Evolutionary conservation across 2,113 vertebrate genomes (phyloP).

Genomic region (Herpetotheres cachinnans): DNA sequence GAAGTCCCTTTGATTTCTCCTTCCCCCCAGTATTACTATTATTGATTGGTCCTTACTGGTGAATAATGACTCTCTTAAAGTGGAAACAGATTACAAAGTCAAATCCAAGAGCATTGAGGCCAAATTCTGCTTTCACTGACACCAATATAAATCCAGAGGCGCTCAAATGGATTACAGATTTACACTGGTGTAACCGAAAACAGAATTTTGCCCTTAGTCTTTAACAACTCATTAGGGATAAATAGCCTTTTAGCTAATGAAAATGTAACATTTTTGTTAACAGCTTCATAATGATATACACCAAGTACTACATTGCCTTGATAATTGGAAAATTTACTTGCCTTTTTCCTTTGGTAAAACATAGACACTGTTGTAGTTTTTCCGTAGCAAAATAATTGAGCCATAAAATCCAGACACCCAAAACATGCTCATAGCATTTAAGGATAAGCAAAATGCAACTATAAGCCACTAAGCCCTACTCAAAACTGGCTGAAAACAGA

Average conservation of each 20-base stretch:
- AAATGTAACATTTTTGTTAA: conserved; percentile 39
- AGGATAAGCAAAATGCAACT: background rate
- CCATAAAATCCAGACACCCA: conserved; percentile 23
- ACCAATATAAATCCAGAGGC: background rate
- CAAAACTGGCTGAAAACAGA: background rate
- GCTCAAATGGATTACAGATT: background rate
- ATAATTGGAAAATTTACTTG: conserved; percentile 58
- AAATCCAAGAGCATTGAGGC: conserved; percentile 8
- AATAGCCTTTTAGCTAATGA: conserved; percentile 62
- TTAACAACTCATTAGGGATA: conserved; percentile 53
- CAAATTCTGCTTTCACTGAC: background rate
- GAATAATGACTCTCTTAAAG: conserved; percentile 32
- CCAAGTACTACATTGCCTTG: conserved; percentile 22
- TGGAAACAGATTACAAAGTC: background rate
- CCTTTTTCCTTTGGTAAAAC: conserved; percentile 26
- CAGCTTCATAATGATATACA: conserved; percentile 39
- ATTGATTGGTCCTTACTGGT: conserved; percentile 35
- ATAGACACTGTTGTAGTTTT: background rate
- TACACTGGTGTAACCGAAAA: conserved; percentile 20
- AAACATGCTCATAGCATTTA: background rate
- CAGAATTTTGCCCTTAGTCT: conserved; percentile 23
- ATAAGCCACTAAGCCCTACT: background rate
- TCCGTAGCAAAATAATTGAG: conserved; percentile 29
- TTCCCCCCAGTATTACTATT: background rate
- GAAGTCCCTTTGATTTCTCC: conserved; percentile 38